Conservation (phyloP, 2,113 vertebrate species). For the Odocoileus virginianus region DNA sequence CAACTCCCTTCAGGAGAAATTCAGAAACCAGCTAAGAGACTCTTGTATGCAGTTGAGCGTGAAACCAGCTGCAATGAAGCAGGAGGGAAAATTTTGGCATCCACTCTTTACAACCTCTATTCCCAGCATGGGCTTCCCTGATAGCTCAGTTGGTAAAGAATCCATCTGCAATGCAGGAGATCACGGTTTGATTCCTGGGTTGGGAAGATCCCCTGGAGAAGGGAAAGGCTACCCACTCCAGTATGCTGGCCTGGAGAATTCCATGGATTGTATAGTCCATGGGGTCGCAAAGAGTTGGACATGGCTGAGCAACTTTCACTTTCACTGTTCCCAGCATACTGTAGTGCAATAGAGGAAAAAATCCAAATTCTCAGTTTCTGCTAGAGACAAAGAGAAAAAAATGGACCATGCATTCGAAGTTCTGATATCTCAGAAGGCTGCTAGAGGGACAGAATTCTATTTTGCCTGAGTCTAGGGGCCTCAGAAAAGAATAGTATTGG, state of each 20-base stretch:
- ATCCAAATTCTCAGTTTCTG: neutral
- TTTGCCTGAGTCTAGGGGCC: neutral
- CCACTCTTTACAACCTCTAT: neutral
- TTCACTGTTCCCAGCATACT: neutral
- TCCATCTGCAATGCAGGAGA: neutral
- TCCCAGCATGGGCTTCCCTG: neutral
- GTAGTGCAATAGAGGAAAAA: neutral
- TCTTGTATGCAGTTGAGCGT: neutral
- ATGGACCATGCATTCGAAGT: neutral
- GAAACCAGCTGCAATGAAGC: neutral
- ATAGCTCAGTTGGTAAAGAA: neutral
- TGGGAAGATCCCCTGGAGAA: neutral
- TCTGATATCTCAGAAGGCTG: neutral
- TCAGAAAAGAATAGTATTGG: neutral
- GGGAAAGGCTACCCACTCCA: neutral
- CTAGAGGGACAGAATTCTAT: neutral
- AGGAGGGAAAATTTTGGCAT: neutral
- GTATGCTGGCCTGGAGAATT: neutral
- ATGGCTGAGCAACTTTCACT: neutral
- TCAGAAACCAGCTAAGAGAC: neutral
- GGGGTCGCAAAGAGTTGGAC: neutral
- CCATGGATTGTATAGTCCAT: neutral
- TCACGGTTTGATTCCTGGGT: neutral
- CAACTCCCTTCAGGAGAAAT: neutral
- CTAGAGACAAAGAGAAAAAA: neutral